Evolutionary conservation across 2,888 invertebrate species (phyloP).

Genomic region (Oligia fasciuncula): DNA sequence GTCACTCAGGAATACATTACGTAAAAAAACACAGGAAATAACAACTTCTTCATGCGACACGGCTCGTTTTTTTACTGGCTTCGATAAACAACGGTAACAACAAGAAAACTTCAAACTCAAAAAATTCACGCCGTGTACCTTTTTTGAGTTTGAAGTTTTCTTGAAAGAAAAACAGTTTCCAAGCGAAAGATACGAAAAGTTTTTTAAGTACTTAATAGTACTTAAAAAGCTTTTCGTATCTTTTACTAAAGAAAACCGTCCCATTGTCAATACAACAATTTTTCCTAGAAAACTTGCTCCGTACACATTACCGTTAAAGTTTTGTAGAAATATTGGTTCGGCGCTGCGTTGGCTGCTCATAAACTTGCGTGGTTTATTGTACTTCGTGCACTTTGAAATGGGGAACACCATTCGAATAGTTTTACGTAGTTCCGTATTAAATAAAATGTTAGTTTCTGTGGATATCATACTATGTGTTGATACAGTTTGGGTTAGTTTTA

Average conservation of each 20-base stretch:
- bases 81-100: background rate
- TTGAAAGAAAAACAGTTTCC: slow-evolving; percentile 2
- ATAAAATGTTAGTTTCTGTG: slow-evolving; percentile 24
- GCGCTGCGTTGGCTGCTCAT: slow-evolving; percentile 38
- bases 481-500: background rate
- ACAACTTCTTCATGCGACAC: too few relatives aligned
- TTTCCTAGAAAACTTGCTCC: slow-evolving; percentile 43
- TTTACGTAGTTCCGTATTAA: slow-evolving; percentile 26
- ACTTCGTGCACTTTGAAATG: slow-evolving; percentile 45
- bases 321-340: slow-evolving; percentile 57
- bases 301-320: slow-evolving; percentile 52
- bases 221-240: slow-evolving; percentile 8
- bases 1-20: too few relatives aligned
- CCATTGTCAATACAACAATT: slow-evolving; percentile 40
- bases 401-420: slow-evolving; percentile 21
- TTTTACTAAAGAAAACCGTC: slow-evolving; percentile 6
- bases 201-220: background rate
- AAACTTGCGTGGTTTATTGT: slow-evolving; percentile 57
- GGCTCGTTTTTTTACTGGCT: too few relatives aligned
- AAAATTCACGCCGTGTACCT: background rate
- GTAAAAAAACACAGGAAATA: too few relatives aligned
- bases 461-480: background rate
- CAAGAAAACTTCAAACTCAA: background rate
- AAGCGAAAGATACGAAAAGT: background rate
- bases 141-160: background rate